Evolutionary conservation across 1,140 invertebrate species (phyloP).

Genomic region (Alviniconcha marisindica): DNA sequence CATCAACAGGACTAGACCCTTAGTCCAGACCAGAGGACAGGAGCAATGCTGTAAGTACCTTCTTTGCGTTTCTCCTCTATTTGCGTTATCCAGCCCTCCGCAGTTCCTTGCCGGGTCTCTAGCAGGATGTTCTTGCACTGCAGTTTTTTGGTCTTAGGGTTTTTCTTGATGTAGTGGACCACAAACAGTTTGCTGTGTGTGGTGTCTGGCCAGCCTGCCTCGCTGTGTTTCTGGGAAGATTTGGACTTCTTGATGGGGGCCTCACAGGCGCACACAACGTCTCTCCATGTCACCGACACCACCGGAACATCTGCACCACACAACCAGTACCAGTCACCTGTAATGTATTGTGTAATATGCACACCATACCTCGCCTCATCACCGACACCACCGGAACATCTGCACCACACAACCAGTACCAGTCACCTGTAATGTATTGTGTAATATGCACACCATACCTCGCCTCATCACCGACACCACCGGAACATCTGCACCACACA

Average conservation of each 20-base stretch:
- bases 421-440: too few relatives aligned
- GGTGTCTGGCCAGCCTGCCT: neutral
- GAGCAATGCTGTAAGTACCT: neutral
- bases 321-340: neutral
- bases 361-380: slow-evolving; percentile 16
- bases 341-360: too few relatives aligned
- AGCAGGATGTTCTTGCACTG: slow-evolving; percentile 2
- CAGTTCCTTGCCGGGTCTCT: neutral
- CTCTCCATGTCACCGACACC: slow-evolving; percentile 15
- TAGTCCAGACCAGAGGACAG: neutral
- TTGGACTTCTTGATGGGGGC: slow-evolving; percentile 22
- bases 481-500: slow-evolving; percentile 1
- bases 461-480: slow-evolving; percentile 19
- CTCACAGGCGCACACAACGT: slow-evolving; percentile 29
- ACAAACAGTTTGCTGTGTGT: neutral
- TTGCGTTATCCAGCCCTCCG: slow-evolving; percentile 8
- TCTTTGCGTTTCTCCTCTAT: slow-evolving; percentile 30
- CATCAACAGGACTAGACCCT: too few relatives aligned
- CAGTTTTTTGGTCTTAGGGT: slow-evolving; percentile 16
- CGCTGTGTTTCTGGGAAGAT: neutral
- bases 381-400: slow-evolving; percentile 1
- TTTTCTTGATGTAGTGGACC: slow-evolving; percentile 17
- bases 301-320: slow-evolving; percentile 13
- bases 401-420: neutral
- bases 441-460: slow-evolving; percentile 21